A percentile compares a stretch with the other conserved stretches of the same genome.
These are phyloP conservation scores for Cercopithecus neglectus DNA, from an alignment of 2,797 vertebrate species.

Conservation along the genomic window DNA sequence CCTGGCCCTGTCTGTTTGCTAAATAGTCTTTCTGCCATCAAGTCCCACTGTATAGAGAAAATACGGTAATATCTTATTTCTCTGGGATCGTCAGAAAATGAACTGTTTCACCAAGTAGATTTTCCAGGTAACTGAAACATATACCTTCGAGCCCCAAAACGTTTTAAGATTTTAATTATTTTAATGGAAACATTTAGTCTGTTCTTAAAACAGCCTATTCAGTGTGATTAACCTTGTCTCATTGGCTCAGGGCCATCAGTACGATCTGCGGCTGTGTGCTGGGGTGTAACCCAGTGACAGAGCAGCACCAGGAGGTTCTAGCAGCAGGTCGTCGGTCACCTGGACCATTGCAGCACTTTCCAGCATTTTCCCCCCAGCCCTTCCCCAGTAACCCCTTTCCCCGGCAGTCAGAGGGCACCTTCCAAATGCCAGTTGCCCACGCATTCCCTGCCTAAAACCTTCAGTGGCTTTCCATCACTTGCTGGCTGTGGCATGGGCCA, in stretches of 20 bases:
- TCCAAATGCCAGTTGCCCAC: not conserved
- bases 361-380: not conserved
- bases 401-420: fast-evolving
- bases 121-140: constrained; percentile 61
- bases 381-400: not conserved
- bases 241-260: constrained; percentile 43
- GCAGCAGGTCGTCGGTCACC: not conserved
- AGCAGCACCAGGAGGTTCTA: not conserved
- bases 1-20: fast-evolving
- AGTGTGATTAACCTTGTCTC: constrained; percentile 62
- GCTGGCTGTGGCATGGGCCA: not conserved
- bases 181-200: constrained; percentile 74
- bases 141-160: constrained; percentile 64
- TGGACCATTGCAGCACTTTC: not conserved
- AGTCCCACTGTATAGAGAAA: not conserved
- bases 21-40: fast-evolving
- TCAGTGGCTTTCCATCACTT: fast-evolving
- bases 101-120: constrained; percentile 16
- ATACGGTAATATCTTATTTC: not conserved
- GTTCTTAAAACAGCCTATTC: constrained; percentile 67
- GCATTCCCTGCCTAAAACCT: not conserved
- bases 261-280: not conserved
- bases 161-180: constrained; percentile 74
- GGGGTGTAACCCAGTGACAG: not conserved
- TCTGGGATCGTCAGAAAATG: constrained; percentile 28